Evolutionary conservation across 1,140 invertebrate genomes (phyloP).

Genomic region (Chrysomallon squamiferum): DNA sequence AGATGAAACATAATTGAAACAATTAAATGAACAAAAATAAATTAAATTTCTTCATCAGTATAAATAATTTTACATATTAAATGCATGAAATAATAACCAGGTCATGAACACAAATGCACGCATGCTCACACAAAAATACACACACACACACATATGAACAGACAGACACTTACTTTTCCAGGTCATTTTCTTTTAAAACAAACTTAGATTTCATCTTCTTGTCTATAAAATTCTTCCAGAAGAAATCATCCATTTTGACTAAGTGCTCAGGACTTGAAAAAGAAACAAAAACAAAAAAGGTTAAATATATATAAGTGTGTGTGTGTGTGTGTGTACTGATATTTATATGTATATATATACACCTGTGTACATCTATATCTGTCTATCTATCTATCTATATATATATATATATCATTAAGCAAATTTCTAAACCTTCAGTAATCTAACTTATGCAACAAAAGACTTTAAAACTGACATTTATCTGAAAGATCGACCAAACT

Average conservation of each 20-base stretch:
- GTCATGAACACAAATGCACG: no score
- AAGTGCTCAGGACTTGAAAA: slow-evolving; percentile 15
- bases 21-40: no score
- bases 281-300: not conserved
- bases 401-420: not conserved
- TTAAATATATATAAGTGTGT: not conserved
- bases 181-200: slow-evolving; percentile 11
- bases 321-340: not conserved
- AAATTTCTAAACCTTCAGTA: not conserved
- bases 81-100: no score
- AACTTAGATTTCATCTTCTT: slow-evolving; percentile 18
- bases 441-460: not conserved
- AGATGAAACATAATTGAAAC: no score
- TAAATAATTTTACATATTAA: no score
- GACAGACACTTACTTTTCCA: slow-evolving; percentile 15
- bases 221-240: slow-evolving; percentile 28
- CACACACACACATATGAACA: no score
- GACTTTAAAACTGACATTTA: no score
- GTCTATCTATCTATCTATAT: not conserved
- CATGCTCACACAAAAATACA: no score
- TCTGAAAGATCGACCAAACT: no score
- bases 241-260: slow-evolving; percentile 20
- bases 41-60: no score
- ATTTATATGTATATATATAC: not conserved
- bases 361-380: not conserved